Percentiles rank a stretch among this genome's conserved stretches.
phyloP scores from a whole-genome alignment of 2,113 vertebrate species.

The Clarias macrocephalus region DNA sequence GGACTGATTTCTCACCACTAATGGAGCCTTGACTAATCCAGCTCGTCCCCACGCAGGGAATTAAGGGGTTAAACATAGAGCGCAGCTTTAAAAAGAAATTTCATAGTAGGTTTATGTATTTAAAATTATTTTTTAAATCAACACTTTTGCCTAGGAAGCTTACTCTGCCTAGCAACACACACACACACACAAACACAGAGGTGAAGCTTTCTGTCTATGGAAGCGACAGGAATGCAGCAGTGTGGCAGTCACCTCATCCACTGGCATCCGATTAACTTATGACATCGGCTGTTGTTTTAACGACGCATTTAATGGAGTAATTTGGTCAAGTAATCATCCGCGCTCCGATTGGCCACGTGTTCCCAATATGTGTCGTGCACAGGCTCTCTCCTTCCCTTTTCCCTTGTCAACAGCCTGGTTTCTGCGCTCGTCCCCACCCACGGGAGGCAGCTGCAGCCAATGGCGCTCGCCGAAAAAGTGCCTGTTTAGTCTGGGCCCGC shows the following conservation, averaged over 20 bases:
- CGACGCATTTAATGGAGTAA: slow-evolving; percentile 8
- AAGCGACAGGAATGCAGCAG: background rate
- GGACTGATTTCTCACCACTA: slow-evolving; percentile 32
- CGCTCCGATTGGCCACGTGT: slow-evolving; percentile 40
- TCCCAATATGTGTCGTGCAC: slow-evolving; percentile 36
- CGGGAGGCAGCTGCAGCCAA: slow-evolving; percentile 87
- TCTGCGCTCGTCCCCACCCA: slow-evolving; percentile 57
- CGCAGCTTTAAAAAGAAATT: background rate
- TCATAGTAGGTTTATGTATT: no score
- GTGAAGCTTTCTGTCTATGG: slow-evolving; percentile 22
- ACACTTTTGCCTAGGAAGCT: slow-evolving; percentile 18
- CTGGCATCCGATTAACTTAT: slow-evolving; percentile 9
- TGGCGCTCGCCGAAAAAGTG: slow-evolving; percentile 82
- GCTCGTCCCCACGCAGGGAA: slow-evolving; percentile 4
- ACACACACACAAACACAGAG: slow-evolving; percentile 34
- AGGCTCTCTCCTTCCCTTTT: slow-evolving; percentile 50
- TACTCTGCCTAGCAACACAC: slow-evolving; percentile 48
- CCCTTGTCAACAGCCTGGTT: slow-evolving; percentile 54
- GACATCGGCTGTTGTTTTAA: slow-evolving; percentile 30
- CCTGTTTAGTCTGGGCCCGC: slow-evolving; percentile 92
- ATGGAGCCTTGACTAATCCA: slow-evolving; percentile 23
- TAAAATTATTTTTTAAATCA: background rate
- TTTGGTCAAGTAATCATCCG: slow-evolving; percentile 15
- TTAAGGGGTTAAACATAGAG: background rate
- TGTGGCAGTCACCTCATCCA: slow-evolving; percentile 3